Percentiles rank a stretch among this genome's conserved stretches.
phyloP scores from a whole-genome alignment of 2,888 invertebrate genomes.

The Yponomeuta evonymella region DNA sequence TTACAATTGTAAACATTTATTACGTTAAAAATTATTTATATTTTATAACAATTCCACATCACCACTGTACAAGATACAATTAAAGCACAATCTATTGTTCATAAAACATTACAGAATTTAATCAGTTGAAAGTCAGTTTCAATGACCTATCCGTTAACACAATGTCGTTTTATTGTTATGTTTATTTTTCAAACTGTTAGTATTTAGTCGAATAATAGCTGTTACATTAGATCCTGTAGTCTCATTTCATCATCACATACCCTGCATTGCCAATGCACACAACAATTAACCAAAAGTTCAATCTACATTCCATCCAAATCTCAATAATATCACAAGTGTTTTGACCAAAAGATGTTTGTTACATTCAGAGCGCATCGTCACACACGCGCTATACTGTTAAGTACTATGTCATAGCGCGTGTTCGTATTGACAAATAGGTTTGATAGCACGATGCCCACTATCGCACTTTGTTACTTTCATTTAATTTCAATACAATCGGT shows the following conservation, averaged over 20 bases:
- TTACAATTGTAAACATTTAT: background rate
- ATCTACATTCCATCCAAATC: background rate
- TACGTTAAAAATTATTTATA: background rate
- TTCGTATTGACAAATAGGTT: too few species aligned
- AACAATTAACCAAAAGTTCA: background rate
- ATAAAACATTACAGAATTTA: background rate
- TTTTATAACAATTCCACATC: background rate
- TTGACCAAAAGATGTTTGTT: background rate
- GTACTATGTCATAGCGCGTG: too few species aligned
- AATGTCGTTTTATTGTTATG: constrained; percentile 12
- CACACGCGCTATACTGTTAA: too few species aligned
- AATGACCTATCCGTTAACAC: background rate
- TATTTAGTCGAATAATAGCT: constrained; percentile 10
- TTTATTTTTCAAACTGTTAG: constrained; percentile 10
- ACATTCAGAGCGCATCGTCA: too few species aligned
- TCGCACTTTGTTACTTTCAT: too few species aligned
- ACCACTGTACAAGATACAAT: background rate
- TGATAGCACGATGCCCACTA: too few species aligned
- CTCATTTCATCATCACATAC: background rate
- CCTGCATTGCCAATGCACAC: background rate
- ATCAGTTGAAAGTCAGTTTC: background rate
- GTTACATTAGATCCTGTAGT: constrained; percentile 5
- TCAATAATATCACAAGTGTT: background rate
- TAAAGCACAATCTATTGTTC: background rate
- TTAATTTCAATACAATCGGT: too few species aligned